These are phyloP conservation scores for Apistogramma diplotaenia DNA, from an alignment of 2,113 vertebrate genomes.

Conservation along the genomic window DNA sequence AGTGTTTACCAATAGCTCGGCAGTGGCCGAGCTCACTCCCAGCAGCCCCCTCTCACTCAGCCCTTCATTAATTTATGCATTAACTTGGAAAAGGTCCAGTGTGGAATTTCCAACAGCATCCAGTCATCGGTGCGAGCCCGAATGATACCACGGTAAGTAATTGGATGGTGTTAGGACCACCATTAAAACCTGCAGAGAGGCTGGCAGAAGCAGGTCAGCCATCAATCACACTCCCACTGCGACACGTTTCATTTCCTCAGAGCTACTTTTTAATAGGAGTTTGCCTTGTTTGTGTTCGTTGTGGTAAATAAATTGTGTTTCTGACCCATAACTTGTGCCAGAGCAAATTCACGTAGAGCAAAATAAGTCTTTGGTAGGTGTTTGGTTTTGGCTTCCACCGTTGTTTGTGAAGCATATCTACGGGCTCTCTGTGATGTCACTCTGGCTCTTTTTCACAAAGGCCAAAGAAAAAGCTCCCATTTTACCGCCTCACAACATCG, in stretches of 20 bases:
- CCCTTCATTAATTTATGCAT: constrained; percentile 74
- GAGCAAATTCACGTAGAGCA: neutral
- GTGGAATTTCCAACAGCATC: constrained; percentile 60
- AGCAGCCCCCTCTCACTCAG: constrained; percentile 7
- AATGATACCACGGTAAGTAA: constrained; percentile 71
- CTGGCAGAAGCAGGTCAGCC: constrained; percentile 50
- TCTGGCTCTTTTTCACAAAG: neutral
- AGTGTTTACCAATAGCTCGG: constrained; percentile 54
- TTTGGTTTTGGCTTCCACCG: rapidly evolving
- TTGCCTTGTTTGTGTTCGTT: neutral
- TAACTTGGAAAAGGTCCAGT: constrained; percentile 74
- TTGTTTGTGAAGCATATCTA: no score
- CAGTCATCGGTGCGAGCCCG: constrained; percentile 36
- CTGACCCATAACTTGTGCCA: neutral
- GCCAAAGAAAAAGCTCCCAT: neutral
- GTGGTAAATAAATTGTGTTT: neutral
- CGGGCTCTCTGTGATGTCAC: no score
- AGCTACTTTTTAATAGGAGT: constrained; percentile 38
- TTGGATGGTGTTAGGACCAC: constrained; percentile 68
- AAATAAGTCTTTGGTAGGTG: rapidly evolving
- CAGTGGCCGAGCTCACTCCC: constrained; percentile 34
- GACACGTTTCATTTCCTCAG: constrained; percentile 41
- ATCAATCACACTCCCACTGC: constrained; percentile 50
- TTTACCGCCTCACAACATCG: neutral
- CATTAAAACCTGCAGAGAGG: constrained; percentile 60